Evolutionary conservation across 2,888 invertebrate genomes (phyloP).

Genomic region (Limnephilus marmoratus): DNA sequence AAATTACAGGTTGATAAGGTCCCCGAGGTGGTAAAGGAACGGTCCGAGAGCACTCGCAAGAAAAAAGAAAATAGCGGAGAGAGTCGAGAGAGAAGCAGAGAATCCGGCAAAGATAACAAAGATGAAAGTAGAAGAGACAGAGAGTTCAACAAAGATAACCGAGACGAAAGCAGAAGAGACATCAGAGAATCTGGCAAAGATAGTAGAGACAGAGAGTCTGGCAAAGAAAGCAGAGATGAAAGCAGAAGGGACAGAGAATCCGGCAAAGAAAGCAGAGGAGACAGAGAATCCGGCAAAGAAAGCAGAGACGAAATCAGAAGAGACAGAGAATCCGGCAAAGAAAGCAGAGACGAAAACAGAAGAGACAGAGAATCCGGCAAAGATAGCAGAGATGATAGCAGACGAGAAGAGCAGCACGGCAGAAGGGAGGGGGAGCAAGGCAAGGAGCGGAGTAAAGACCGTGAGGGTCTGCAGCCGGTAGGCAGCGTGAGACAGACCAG

Average conservation of each 20-base stretch:
- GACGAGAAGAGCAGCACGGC: slow-evolving; percentile 58
- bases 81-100: slow-evolving; percentile 53
- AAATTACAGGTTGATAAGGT: not conserved
- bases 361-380: slow-evolving; percentile 63
- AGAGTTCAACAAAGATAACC: slow-evolving; percentile 53
- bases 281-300: slow-evolving; percentile 65
- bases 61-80: slow-evolving; percentile 30
- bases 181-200: slow-evolving; percentile 65
- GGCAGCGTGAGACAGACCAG: slow-evolving; percentile 80
- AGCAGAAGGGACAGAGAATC: slow-evolving; percentile 61
- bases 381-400: slow-evolving; percentile 54
- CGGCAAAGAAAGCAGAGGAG: slow-evolving; percentile 58
- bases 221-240: slow-evolving; percentile 56
- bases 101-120: slow-evolving; percentile 49
- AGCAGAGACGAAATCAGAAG: slow-evolving; percentile 53
- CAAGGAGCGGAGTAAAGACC: slow-evolving; percentile 60
- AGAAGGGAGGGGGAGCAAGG: slow-evolving; percentile 58
- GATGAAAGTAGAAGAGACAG: not conserved
- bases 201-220: slow-evolving; percentile 58
- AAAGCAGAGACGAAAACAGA: slow-evolving; percentile 44
- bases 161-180: slow-evolving; percentile 58
- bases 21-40: slow-evolving; percentile 27
- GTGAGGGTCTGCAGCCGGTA: slow-evolving; percentile 71
- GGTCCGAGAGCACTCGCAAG: slow-evolving; percentile 46
- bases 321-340: slow-evolving; percentile 57